Base-by-base conservation (phyloP, 92 coral and sea anemone genomes). In the Heteractis magnifica region DNA sequence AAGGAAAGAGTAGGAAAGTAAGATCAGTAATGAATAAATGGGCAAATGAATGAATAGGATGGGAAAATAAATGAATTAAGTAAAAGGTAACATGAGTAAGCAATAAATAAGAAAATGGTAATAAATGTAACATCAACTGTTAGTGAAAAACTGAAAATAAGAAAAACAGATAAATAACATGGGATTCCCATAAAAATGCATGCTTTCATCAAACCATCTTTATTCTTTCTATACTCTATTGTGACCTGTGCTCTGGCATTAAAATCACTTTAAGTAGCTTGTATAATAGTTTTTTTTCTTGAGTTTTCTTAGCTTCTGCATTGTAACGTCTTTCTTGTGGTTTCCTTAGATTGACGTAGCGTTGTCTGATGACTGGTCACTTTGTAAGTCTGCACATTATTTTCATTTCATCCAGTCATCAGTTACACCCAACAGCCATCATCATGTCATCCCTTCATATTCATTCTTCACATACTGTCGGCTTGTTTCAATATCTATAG, bases 291-390 rank as follows among this genome's bases (percentile, higher is more conserved):
- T 34, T 34, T 34, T 34, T 34, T 34, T 23, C 23, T 20, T 26
- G 4, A 68, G 16, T 68, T 68, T 34, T 20, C 73, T 26, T 68
- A 21, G 73, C 73, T 68, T 80, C 75, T 65, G 16, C 72, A 65
- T 65, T 51, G 53, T 70, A 58, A 68, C 49, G 8, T 11, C 75
- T 64, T 56, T 62, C 58, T 71, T 82, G 79, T 82, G 79, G 79
- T 72, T 81, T 62, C 49, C 73, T 11, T 82, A 82, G 86, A 82
- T 82, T 72, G 86, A 72, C 19, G 65, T 72, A 56, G 64, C 73
- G 58, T 82, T 51, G 16, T 52, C 85, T 81, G 76, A 81, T 81
- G 84, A 82, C 86, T 82, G 86, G 86, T 82, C 21, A 56, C 18
- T 82, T 72, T 73, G 86, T 82, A 82, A 82, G 86, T 82, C 73